Evolutionary conservation across 2,888 invertebrate genomes (phyloP).

Genomic region (Cephus pulcher): DNA sequence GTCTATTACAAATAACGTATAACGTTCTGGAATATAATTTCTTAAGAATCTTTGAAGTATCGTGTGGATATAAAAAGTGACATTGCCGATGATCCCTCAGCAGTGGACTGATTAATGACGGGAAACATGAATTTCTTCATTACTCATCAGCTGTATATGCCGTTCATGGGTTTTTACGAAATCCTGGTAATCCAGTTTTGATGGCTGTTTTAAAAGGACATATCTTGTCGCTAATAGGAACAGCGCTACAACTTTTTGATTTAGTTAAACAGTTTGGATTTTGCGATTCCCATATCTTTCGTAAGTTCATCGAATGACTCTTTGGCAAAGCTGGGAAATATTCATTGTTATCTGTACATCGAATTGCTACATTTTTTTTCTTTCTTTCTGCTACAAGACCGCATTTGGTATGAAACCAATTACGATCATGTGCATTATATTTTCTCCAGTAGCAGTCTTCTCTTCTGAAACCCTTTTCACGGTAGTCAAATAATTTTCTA

Average conservation of each 20-base stretch:
- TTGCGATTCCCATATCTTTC: conserved; percentile 30
- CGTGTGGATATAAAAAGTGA: not conserved
- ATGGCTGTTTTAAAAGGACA: conserved; percentile 30
- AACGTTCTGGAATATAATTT: not conserved
- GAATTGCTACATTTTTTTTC: conserved; percentile 17
- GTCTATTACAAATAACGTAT: not conserved
- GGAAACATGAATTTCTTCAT: conserved; percentile 37
- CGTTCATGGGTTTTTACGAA: conserved; percentile 41
- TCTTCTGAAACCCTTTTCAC: conserved; percentile 31
- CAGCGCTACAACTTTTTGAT: conserved; percentile 40
- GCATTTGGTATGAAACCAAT: conserved; percentile 30
- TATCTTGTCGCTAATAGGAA: conserved; percentile 34
- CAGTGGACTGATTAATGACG: not conserved
- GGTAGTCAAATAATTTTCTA: conserved; percentile 34
- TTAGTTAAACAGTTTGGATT: conserved; percentile 31
- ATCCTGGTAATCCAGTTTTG: conserved; percentile 27
- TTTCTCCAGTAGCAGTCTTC: conserved; percentile 27
- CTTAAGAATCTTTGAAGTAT: not conserved
- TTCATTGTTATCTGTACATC: conserved; percentile 26
- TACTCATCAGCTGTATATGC: conserved; percentile 21
- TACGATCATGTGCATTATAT: conserved; percentile 26
- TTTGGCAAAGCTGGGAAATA: conserved; percentile 40
- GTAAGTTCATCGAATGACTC: conserved; percentile 29
- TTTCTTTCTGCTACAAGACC: conserved; percentile 26
- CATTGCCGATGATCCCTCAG: not conserved